phyloP scores from a whole-genome alignment of 37 sponge, comb jelly and placozoan species.

The Haliclona indistincta region DNA sequence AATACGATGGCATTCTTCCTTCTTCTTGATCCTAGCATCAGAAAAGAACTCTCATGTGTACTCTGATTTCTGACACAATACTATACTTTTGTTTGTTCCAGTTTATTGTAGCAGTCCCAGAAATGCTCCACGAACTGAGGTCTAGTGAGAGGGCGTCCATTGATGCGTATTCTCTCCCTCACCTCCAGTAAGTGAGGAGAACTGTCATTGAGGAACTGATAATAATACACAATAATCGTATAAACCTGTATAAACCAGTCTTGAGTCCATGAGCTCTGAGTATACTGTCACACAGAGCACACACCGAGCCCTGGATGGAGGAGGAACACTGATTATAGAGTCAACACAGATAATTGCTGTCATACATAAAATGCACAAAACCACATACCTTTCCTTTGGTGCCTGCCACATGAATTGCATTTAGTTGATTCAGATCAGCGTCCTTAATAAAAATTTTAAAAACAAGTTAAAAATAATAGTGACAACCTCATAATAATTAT shows the following conservation, averaged over 20 bases:
- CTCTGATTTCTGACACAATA: not conserved
- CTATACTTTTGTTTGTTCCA: constrained; percentile 49
- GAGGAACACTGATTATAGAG: not conserved
- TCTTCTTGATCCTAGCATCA: constrained; percentile 19
- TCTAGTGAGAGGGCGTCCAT: constrained; percentile 84
- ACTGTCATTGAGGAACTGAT: constrained; percentile 17
- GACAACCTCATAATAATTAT: not conserved
- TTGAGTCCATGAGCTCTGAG: constrained; percentile 65
- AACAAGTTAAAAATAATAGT: not conserved
- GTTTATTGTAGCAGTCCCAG: constrained; percentile 72
- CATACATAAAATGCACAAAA: constrained; percentile 4
- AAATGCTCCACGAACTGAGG: constrained; percentile 75
- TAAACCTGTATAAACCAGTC: constrained; percentile 88
- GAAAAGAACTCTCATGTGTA: not conserved
- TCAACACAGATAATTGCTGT: not conserved
- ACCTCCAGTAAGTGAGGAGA: constrained; percentile 94
- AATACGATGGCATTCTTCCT: constrained; percentile 75
- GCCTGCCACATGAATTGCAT: constrained; percentile 80
- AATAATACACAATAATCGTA: not conserved
- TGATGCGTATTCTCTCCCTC: constrained; percentile 91
- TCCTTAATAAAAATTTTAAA: constrained; percentile 26
- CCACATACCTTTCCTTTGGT: constrained; percentile 86
- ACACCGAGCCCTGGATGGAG: constrained; percentile 77
- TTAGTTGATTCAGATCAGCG: constrained; percentile 45
- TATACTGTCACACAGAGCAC: constrained; percentile 89